Conservation (phyloP, 2,113 vertebrate genomes). For the Gymnarchus niloticus region DNA sequence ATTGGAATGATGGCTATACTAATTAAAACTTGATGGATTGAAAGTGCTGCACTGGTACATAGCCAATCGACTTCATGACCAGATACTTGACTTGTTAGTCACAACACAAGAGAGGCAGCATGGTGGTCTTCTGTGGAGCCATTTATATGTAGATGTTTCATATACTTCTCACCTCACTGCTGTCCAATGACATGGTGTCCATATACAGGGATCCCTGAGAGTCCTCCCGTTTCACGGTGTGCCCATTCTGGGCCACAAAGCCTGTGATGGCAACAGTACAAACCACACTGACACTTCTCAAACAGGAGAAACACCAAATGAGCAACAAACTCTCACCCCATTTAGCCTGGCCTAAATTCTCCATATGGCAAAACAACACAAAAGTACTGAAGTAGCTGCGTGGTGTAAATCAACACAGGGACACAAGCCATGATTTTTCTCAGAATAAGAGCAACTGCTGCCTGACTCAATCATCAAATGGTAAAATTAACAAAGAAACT, state of each 20-base stretch:
- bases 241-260: conserved; percentile 68
- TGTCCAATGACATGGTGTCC: conserved; percentile 55
- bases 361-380: not conserved
- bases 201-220: conserved; percentile 79
- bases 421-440: not conserved
- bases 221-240: conserved; percentile 76
- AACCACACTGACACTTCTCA: not conserved
- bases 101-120: not conserved
- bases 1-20: not conserved
- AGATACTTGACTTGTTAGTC: not conserved
- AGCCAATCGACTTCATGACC: too few species aligned
- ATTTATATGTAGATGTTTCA: not conserved
- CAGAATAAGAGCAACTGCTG: too few species aligned
- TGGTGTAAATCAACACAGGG: too few species aligned
- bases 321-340: not conserved
- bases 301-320: not conserved
- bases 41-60: too few species aligned
- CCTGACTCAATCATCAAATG: not conserved
- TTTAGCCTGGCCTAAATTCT: not conserved
- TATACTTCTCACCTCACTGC: conserved; percentile 48
- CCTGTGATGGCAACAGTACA: conserved; percentile 48
- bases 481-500: not conserved
- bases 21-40: not conserved
- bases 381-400: not conserved
- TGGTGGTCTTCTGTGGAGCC: not conserved